These are phyloP conservation scores for Helicolenus hilgendorfi DNA, from an alignment of 2,797 vertebrate species.

Conservation along the genomic window DNA sequence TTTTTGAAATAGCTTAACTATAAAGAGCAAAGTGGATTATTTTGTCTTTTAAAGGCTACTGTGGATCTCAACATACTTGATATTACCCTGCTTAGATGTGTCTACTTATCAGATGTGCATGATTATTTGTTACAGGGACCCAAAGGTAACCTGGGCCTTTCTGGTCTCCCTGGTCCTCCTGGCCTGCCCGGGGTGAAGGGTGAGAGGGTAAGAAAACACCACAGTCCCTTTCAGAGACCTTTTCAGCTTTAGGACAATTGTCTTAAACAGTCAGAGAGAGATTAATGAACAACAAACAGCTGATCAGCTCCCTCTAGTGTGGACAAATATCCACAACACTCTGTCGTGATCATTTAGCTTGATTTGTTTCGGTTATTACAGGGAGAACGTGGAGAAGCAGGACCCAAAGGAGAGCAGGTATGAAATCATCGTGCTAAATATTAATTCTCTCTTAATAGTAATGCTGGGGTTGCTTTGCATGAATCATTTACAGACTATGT, in stretches of 20 bases:
- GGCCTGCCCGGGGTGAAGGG: slow-evolving; percentile 95
- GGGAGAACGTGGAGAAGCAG: slow-evolving; percentile 94
- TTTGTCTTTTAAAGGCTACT: background rate
- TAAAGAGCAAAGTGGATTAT: background rate
- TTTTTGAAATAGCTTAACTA: background rate
- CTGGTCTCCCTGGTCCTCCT: slow-evolving; percentile 95
- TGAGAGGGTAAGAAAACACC: slow-evolving; percentile 93
- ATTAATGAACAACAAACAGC: slow-evolving; percentile 30
- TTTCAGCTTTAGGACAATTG: background rate
- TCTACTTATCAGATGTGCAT: slow-evolving; percentile 6
- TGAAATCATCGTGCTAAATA: slow-evolving; percentile 37
- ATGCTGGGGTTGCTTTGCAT: slow-evolving; percentile 5
- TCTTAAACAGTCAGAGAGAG: background rate
- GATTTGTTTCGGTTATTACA: slow-evolving; percentile 71
- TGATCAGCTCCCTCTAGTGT: slow-evolving; percentile 67
- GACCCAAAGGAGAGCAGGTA: slow-evolving; percentile 97
- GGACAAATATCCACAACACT: background rate
- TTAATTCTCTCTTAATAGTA: background rate
- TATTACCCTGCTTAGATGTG: background rate
- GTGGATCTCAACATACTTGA: background rate
- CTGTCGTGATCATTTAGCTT: background rate
- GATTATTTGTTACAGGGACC: slow-evolving; percentile 90
- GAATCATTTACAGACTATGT: slow-evolving; percentile 36
- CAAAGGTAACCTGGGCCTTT: slow-evolving; percentile 94
- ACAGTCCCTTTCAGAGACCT: background rate